A percentile compares a stretch with the other conserved stretches of the same genome.
Evolutionary conservation across 2,113 vertebrate species (phyloP).

Genomic region (Sylvia atricapilla): DNA sequence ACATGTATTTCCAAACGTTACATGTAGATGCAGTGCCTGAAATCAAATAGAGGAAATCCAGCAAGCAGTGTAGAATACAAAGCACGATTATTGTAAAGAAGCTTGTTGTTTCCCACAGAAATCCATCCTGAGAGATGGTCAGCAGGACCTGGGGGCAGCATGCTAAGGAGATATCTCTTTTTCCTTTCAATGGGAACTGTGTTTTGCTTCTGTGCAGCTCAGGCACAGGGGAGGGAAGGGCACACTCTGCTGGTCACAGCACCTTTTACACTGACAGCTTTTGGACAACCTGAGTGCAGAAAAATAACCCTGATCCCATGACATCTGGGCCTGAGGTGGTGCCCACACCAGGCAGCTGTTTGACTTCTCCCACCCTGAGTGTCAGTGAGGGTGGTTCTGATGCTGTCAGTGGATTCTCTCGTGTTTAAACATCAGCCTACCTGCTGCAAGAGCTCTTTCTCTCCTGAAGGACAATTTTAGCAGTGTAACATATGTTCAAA

Average conservation of each 20-base stretch:
- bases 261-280: neutral
- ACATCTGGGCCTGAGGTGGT: neutral
- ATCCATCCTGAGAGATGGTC: neutral
- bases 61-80: neutral
- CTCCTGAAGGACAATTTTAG: neutral
- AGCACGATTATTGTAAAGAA: neutral
- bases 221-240: neutral
- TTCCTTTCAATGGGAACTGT: conserved; percentile 24
- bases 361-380: neutral
- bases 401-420: neutral
- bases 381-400: neutral
- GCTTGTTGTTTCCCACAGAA: neutral
- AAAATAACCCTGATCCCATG: rapidly evolving
- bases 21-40: neutral
- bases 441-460: neutral
- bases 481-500: neutral
- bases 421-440: neutral
- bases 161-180: conserved; percentile 61
- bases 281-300: neutral
- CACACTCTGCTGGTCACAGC: conserved; percentile 64
- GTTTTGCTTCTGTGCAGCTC: conserved; percentile 16
- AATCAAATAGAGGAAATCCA: neutral
- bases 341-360: neutral
- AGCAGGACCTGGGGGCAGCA: neutral
- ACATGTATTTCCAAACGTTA: neutral